These are phyloP conservation scores for Mesaphorura yosii DNA, from an alignment of 1,140 invertebrate genomes.

Conservation along the genomic window DNA sequence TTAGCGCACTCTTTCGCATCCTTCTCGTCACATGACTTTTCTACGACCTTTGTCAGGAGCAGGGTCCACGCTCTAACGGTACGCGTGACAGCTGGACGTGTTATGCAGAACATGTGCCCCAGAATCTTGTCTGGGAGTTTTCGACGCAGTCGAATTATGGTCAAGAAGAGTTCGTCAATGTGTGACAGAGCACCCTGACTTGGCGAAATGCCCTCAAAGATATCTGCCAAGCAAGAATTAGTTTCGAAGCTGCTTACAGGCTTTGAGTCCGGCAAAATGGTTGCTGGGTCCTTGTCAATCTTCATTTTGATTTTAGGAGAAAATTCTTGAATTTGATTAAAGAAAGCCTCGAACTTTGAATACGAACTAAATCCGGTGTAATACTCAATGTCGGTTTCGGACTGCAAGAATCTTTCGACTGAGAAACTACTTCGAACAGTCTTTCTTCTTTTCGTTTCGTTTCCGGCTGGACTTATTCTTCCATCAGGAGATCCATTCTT, in stretches of 20 bases:
- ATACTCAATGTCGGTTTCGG: slow-evolving; percentile 29
- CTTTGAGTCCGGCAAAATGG: neutral
- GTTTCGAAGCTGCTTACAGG: no score
- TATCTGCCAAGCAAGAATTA: neutral
- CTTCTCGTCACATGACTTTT: slow-evolving; percentile 13
- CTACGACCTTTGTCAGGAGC: slow-evolving; percentile 23
- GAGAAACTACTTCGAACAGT: slow-evolving; percentile 18
- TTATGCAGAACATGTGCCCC: slow-evolving; percentile 30
- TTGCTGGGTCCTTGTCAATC: slow-evolving; percentile 20
- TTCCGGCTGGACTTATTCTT: no score
- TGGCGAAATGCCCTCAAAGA: neutral
- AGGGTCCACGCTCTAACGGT: slow-evolving; percentile 28
- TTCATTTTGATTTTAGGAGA: slow-evolving; percentile 24
- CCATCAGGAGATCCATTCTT: neutral
- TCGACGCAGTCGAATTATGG: slow-evolving; percentile 22
- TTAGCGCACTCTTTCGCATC: neutral
- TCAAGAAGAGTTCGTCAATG: slow-evolving; percentile 30
- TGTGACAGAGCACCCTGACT: slow-evolving; percentile 22
- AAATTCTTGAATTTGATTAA: slow-evolving; percentile 19
- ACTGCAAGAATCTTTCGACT: slow-evolving; percentile 24
- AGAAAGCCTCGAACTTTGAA: slow-evolving; percentile 26
- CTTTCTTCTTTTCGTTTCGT: slow-evolving; percentile 11
- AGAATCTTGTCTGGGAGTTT: slow-evolving; percentile 29
- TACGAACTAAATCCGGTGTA: slow-evolving; percentile 28
- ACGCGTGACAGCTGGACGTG: slow-evolving; percentile 27